Conservation (phyloP, 2,797 vertebrate genomes). For the Poecilia velifera region DNA sequence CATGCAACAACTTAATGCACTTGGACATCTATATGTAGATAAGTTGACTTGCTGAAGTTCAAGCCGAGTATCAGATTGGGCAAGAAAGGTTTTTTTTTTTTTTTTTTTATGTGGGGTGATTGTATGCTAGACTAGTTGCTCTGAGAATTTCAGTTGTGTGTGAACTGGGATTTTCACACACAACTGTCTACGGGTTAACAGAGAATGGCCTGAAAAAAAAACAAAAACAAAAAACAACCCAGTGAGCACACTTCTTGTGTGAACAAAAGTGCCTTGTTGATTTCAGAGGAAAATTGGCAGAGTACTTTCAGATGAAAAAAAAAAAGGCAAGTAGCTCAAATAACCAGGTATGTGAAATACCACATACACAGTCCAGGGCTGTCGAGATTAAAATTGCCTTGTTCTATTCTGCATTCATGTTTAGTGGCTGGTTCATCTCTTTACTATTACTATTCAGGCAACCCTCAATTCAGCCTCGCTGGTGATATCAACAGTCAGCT, state of each 20-base stretch:
- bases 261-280: background rate
- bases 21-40: background rate
- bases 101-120: background rate
- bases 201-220: background rate
- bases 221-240: background rate
- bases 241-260: background rate
- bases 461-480: constrained; percentile 56
- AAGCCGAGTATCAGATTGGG: background rate
- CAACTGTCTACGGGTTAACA: background rate
- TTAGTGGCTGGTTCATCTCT: background rate
- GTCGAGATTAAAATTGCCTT: background rate
- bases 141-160: background rate
- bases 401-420: background rate
- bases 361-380: background rate
- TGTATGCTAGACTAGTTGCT: background rate
- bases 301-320: background rate
- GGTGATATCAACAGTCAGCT: constrained; percentile 61
- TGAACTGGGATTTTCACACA: background rate
- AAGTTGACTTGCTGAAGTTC: background rate
- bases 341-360: background rate
- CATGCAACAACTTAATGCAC: background rate
- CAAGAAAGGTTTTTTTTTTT: background rate
- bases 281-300: background rate
- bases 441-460: background rate
- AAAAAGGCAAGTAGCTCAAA: background rate